Evolutionary conservation across 2,797 vertebrate species (phyloP).

Genomic region (Scolopax bukidnonensis): DNA sequence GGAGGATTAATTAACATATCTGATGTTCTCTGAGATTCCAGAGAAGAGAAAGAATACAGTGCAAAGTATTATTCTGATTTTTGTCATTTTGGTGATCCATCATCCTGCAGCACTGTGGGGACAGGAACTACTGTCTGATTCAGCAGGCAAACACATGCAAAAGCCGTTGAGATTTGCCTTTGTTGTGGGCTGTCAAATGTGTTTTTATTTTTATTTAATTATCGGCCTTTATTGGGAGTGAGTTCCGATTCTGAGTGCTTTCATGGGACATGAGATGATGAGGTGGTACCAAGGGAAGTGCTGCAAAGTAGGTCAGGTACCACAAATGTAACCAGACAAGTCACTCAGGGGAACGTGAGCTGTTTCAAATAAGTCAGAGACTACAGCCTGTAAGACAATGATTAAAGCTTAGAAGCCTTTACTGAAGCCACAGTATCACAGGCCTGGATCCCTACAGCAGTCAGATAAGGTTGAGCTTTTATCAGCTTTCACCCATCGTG

Average conservation of each 20-base stretch:
- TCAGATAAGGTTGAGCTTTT: background rate
- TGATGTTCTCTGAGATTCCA: constrained; percentile 25
- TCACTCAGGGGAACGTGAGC: constrained; percentile 65
- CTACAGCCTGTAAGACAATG: constrained; percentile 31
- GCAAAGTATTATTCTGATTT: background rate
- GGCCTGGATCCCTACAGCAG: background rate
- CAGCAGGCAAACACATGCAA: constrained; percentile 60
- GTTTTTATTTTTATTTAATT: constrained; percentile 67
- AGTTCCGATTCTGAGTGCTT: constrained; percentile 52
- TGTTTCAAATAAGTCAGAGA: constrained; percentile 73
- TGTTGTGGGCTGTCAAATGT: constrained; percentile 67
- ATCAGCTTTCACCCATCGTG: background rate
- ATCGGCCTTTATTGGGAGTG: constrained; percentile 35
- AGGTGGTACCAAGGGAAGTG: constrained; percentile 50
- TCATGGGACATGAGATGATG: constrained; percentile 23
- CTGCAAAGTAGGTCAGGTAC: constrained; percentile 76
- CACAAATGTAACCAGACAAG: constrained; percentile 74
- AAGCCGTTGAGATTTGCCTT: constrained; percentile 43
- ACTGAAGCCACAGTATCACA: constrained; percentile 12
- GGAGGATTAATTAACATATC: constrained; percentile 29
- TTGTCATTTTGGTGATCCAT: constrained; percentile 50
- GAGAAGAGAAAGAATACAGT: constrained; percentile 5
- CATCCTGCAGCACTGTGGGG: constrained; percentile 7
- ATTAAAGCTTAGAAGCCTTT: constrained; percentile 53
- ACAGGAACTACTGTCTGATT: constrained; percentile 50